Evolutionary conservation across 1,140 invertebrate genomes (phyloP).

Genomic region (Caenorhabditis briggsae): DNA sequence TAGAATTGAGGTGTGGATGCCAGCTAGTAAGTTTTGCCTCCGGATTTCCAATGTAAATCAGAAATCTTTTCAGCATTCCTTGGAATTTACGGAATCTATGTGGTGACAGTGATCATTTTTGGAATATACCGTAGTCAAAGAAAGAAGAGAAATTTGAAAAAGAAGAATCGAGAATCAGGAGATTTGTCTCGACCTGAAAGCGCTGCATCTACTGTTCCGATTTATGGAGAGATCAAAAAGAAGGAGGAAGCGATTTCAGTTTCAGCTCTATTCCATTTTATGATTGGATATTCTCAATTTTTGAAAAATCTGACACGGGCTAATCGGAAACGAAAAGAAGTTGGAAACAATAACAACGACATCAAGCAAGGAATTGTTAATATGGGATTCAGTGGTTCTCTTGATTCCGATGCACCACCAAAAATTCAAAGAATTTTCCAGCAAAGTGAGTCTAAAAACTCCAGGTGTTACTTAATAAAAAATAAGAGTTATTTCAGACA

Average conservation of each 20-base stretch:
- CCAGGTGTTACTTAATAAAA: too few relatives aligned
- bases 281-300: slow-evolving; percentile 8
- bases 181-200: slow-evolving; percentile 13
- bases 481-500: background rate
- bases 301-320: slow-evolving; percentile 15
- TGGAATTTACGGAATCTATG: slow-evolving; percentile 82
- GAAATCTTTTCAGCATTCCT: slow-evolving; percentile 80
- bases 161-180: background rate
- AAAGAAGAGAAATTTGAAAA: slow-evolving; percentile 47
- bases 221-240: slow-evolving; percentile 17
- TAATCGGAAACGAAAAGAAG: background rate
- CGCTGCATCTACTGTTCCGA: slow-evolving; percentile 6
- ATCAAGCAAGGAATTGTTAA: background rate
- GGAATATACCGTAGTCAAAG: slow-evolving; percentile 20
- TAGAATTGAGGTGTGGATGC: slow-evolving; percentile 79
- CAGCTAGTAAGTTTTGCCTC: slow-evolving; percentile 78
- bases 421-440: slow-evolving; percentile 5
- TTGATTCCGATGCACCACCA: background rate
- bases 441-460: background rate
- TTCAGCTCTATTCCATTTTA: background rate
- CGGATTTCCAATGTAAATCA: too few relatives aligned
- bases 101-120: slow-evolving; percentile 80
- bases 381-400: slow-evolving; percentile 9
- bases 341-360: background rate
- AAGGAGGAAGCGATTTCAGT: background rate